Percentiles rank a stretch among this genome's conserved stretches.
These are phyloP conservation scores for Goniozus legneri DNA, from an alignment of 1,140 invertebrate species.

Conservation along the genomic window DNA sequence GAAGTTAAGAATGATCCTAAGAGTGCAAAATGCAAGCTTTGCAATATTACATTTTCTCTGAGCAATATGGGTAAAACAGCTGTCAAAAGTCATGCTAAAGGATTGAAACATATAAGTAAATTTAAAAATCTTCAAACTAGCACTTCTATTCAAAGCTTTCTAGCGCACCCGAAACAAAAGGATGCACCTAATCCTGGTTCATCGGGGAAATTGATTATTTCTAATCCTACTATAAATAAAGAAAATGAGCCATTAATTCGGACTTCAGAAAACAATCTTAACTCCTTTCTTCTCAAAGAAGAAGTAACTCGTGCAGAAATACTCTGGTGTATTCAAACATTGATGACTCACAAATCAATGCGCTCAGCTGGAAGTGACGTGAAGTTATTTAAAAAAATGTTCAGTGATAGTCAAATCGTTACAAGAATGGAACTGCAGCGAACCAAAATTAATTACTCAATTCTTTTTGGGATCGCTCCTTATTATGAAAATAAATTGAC, in stretches of 20 bases:
- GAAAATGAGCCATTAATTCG: too few relatives aligned
- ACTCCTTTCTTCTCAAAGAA: conserved; percentile 3
- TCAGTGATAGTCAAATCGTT: neutral
- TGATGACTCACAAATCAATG: conserved; percentile 10
- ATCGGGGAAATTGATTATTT: neutral
- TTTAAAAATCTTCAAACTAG: neutral
- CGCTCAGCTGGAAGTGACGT: conserved; percentile 1
- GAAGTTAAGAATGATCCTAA: too few relatives aligned
- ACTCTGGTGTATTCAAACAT: conserved; percentile 10
- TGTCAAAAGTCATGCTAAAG: neutral
- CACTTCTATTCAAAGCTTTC: neutral
- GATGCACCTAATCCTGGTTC: neutral
- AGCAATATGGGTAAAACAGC: neutral
- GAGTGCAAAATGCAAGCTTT: too few relatives aligned
- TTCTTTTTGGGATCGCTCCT: conserved; percentile 7
- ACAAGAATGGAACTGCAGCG: conserved; percentile 6
- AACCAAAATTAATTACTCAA: conserved; percentile 7
- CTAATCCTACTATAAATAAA: neutral
- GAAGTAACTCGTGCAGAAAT: conserved; percentile 15
- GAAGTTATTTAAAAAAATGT: conserved; percentile 10
- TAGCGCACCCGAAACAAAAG: neutral
- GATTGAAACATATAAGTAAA: neutral
- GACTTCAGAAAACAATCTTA: neutral
- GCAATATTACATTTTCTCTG: neutral
- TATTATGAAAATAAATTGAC: conserved; percentile 3